A percentile compares a stretch with the other conserved stretches of the same genome.
Conservation (phyloP, 2,113 vertebrate species). For the Bos javanicus region DNA sequence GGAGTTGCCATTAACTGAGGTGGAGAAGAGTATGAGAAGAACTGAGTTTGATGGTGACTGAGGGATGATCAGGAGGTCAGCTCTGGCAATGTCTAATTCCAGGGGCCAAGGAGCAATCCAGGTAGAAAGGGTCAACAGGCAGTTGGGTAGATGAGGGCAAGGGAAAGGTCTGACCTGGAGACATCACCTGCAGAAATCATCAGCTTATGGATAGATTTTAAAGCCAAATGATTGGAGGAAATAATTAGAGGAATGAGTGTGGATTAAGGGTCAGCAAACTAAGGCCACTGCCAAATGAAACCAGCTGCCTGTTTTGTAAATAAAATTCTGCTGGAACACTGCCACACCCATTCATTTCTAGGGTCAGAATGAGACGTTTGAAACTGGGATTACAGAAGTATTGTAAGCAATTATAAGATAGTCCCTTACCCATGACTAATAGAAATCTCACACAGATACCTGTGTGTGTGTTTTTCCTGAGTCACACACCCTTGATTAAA, state of each 20-base stretch:
- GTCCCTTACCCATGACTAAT: not conserved
- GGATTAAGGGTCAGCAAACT: constrained; percentile 12
- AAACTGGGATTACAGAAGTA: not conserved
- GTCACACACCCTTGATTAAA: not conserved
- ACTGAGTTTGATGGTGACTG: not conserved
- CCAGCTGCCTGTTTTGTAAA: constrained; percentile 7
- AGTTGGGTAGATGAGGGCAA: not conserved
- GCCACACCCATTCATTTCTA: not conserved
- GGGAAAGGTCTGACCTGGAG: not conserved
- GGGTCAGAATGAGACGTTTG: not conserved
- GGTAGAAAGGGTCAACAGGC: not conserved
- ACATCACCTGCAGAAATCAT: not conserved
- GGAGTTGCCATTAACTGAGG: not conserved
- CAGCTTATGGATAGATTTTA: not conserved
- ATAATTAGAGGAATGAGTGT: constrained; percentile 25
- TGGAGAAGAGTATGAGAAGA: not conserved
- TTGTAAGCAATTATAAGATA: not conserved
- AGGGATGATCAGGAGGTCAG: not conserved
- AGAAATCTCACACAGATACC: not conserved
- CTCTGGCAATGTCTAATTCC: not conserved
- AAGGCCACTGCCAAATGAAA: not conserved
- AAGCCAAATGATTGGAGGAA: constrained; percentile 34
- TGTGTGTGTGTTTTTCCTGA: not conserved
- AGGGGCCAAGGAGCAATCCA: not conserved
- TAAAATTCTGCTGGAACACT: constrained; percentile 8